phyloP scores from a whole-genome alignment of 2,113 vertebrate species.

The Balaeniceps rex region DNA sequence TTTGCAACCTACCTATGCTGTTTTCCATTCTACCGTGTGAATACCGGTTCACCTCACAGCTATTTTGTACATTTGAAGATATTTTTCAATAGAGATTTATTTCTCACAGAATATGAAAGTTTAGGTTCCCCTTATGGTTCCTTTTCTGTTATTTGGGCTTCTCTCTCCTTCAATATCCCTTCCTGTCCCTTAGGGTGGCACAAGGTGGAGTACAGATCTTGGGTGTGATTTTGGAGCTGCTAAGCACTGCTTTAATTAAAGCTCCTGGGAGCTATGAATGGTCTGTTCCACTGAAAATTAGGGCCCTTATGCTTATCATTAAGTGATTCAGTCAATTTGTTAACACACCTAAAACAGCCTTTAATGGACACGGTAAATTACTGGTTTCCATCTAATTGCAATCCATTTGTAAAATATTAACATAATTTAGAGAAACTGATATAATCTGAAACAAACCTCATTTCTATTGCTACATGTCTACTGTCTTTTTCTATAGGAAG shows the following conservation, averaged over 20 bases:
- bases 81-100: background rate
- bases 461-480: background rate
- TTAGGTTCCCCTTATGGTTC: background rate
- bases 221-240: background rate
- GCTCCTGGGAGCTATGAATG: background rate
- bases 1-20: background rate
- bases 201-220: background rate
- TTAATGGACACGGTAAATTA: background rate
- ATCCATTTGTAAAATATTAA: background rate
- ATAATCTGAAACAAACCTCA: background rate
- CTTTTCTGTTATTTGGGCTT: background rate
- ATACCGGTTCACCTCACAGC: background rate
- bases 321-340: background rate
- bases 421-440: background rate
- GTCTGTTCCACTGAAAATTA: background rate
- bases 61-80: background rate
- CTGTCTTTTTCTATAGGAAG: slow-evolving; percentile 80
- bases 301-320: background rate
- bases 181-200: background rate
- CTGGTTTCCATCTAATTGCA: background rate
- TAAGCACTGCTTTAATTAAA: background rate
- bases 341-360: background rate
- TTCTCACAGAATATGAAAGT: background rate
- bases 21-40: background rate
- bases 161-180: background rate